Conservation (phyloP, 2,888 invertebrate genomes). For the Lithosia quadra region DNA sequence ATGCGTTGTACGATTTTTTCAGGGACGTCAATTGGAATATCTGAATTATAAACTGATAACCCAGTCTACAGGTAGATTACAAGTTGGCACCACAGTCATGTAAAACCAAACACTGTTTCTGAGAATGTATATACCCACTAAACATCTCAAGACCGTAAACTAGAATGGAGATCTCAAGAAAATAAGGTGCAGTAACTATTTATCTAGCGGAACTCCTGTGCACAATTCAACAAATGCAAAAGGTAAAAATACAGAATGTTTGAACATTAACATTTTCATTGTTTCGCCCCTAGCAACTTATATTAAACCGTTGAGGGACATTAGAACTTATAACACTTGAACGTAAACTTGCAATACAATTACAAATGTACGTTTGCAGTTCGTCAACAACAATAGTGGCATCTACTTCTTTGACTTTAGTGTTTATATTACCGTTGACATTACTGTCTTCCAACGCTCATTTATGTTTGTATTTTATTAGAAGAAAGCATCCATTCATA, state of each 20-base stretch:
- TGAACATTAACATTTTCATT: slow-evolving; percentile 82
- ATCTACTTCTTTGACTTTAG: slow-evolving; percentile 41
- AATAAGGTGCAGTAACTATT: slow-evolving; percentile 35
- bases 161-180: slow-evolving; percentile 26
- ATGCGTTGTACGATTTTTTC: too few relatives aligned
- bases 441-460: slow-evolving; percentile 27
- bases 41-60: too few relatives aligned
- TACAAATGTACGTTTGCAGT: slow-evolving; percentile 59
- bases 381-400: slow-evolving; percentile 30
- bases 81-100: not conserved
- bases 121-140: not conserved
- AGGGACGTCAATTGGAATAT: too few relatives aligned
- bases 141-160: slow-evolving; percentile 15
- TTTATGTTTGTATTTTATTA: slow-evolving; percentile 50
- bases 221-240: slow-evolving; percentile 58
- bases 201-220: slow-evolving; percentile 35
- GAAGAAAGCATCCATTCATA: slow-evolving; percentile 78
- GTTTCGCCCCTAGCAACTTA: slow-evolving; percentile 77
- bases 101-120: not conserved
- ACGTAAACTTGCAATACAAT: slow-evolving; percentile 77
- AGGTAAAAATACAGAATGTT: slow-evolving; percentile 75
- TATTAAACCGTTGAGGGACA: slow-evolving; percentile 81
- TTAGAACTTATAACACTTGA: slow-evolving; percentile 84
- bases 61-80: too few relatives aligned
- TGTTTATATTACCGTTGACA: slow-evolving; percentile 43